A percentile compares a stretch with the other conserved stretches of the same genome.
Evolutionary conservation across 1,140 invertebrate species (phyloP).

Genomic region (Thalassaphorura encarpata): DNA sequence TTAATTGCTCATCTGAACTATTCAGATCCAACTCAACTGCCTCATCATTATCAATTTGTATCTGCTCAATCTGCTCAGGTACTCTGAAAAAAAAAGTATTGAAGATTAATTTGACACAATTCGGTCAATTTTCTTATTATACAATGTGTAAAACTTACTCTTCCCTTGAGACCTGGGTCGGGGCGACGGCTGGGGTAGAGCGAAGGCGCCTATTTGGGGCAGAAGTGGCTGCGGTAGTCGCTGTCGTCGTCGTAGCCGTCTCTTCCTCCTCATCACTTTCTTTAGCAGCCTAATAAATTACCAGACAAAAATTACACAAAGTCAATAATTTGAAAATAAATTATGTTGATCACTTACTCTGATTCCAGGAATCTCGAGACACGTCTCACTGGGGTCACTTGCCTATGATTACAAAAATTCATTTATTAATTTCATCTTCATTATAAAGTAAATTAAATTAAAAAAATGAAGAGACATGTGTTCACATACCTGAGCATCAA

Average conservation of each 20-base stretch:
- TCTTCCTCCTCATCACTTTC: not conserved
- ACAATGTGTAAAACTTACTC: no score
- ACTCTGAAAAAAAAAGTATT: no score
- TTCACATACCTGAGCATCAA: slow-evolving; percentile 25
- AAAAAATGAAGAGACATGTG: not conserved
- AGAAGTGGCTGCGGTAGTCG: not conserved
- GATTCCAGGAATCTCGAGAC: slow-evolving; percentile 28
- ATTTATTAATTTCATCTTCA: slow-evolving; percentile 1
- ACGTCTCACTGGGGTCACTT: slow-evolving; percentile 25
- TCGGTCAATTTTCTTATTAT: no score
- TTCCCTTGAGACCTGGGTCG: no score
- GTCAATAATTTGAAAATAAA: not conserved
- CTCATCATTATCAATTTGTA: no score
- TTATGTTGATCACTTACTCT: slow-evolving; percentile 2
- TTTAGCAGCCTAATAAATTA: not conserved
- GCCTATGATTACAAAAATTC: slow-evolving; percentile 11
- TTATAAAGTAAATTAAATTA: not conserved
- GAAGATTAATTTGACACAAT: no score
- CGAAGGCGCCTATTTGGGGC: not conserved
- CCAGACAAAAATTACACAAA: not conserved
- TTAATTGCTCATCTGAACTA: no score
- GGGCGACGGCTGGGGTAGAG: no score
- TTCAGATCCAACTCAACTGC: no score
- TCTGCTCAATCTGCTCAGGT: no score
- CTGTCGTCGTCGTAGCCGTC: not conserved